A percentile compares a stretch with the other conserved stretches of the same genome.
Evolutionary conservation across 2,797 vertebrate species (phyloP).

Genomic region (Mormyrus proboscirostris): DNA sequence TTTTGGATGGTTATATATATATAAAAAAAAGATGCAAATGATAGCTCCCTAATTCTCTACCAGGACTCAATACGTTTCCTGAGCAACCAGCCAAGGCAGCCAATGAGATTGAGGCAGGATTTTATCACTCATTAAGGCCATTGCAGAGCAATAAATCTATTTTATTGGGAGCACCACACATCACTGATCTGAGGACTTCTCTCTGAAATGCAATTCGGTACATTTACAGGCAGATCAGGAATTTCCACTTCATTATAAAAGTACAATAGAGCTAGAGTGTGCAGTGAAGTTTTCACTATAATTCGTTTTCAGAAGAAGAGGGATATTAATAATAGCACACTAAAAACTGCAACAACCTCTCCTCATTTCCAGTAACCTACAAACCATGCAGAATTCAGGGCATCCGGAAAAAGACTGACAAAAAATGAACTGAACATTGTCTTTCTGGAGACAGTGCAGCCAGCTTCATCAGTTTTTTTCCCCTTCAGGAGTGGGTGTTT

Average conservation of each 20-base stretch:
- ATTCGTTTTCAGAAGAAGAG: neutral
- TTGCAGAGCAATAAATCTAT: slow-evolving; percentile 20
- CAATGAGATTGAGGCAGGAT: slow-evolving; percentile 6
- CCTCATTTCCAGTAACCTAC: slow-evolving; percentile 18
- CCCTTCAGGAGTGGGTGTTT: neutral
- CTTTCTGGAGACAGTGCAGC: neutral
- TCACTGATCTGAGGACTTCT: neutral
- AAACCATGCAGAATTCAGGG: slow-evolving; percentile 19
- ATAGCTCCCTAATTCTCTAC: neutral
- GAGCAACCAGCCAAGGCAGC: slow-evolving; percentile 14
- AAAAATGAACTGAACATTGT: neutral
- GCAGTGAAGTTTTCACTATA: neutral
- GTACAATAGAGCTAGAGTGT: neutral
- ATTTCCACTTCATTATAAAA: neutral
- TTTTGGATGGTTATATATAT: neutral
- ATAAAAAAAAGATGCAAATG: neutral
- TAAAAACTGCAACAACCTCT: slow-evolving; percentile 14
- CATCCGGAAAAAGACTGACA: neutral
- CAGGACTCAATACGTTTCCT: slow-evolving; percentile 22
- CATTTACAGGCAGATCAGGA: neutral
- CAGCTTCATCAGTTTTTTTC: neutral
- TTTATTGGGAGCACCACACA: neutral
- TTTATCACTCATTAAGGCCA: slow-evolving; percentile 15
- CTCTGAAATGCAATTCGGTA: neutral
- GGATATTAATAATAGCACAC: neutral